Percentiles rank a stretch among this genome's conserved stretches.
These are phyloP conservation scores for Oeneis ivallda DNA, from an alignment of 2,888 invertebrate genomes.

Conservation along the genomic window DNA sequence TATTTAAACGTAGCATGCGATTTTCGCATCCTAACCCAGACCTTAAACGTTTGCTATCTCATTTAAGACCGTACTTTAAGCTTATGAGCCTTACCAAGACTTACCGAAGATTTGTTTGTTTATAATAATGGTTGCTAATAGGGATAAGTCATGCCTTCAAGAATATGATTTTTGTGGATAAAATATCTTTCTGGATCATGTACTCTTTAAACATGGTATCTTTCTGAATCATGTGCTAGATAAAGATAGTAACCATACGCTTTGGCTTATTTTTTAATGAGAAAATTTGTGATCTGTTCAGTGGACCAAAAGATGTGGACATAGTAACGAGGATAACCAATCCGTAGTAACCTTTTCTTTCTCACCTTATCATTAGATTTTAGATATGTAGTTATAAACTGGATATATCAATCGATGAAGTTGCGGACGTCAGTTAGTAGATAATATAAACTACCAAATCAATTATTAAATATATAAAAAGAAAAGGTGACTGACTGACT, in stretches of 20 bases:
- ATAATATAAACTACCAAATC: too few relatives aligned
- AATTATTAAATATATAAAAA: too few relatives aligned
- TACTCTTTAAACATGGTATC: background rate
- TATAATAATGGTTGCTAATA: background rate
- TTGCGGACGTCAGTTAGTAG: too few relatives aligned
- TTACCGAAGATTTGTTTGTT: conserved; percentile 3
- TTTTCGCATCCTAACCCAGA: background rate
- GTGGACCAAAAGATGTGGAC: too few relatives aligned
- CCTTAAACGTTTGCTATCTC: conserved; percentile 5
- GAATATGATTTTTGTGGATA: conserved; percentile 2
- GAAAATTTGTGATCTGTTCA: too few relatives aligned
- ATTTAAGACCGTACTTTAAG: conserved; percentile 3
- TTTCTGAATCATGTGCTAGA: background rate
- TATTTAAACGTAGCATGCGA: conserved; percentile 1
- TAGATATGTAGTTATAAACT: too few relatives aligned
- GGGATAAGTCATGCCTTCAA: conserved; percentile 15
- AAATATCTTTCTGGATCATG: conserved; percentile 13
- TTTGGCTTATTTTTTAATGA: background rate
- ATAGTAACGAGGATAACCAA: too few relatives aligned
- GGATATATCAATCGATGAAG: too few relatives aligned
- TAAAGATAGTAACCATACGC: background rate
- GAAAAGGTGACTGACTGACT: too few relatives aligned
- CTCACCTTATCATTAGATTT: too few relatives aligned
- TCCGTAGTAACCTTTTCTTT: too few relatives aligned
- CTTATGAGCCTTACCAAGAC: background rate